These are phyloP conservation scores for Lithophane ornitopus DNA, from an alignment of 2,888 invertebrate species.

Conservation along the genomic window DNA sequence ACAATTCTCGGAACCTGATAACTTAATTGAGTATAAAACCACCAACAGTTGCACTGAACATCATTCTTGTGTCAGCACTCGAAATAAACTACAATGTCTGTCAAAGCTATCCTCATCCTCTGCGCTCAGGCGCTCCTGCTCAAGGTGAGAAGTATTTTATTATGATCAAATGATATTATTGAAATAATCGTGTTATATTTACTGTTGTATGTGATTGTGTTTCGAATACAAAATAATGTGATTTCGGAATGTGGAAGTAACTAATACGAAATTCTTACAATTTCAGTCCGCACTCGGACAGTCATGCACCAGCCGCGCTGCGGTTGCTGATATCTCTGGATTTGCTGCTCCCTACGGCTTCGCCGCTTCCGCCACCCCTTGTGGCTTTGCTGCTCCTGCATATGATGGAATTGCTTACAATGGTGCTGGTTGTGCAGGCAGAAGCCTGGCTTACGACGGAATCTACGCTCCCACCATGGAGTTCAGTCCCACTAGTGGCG, in stretches of 20 bases:
- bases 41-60: neutral
- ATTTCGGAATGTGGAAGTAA: neutral
- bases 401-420: constrained; percentile 6
- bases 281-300: constrained; percentile 39
- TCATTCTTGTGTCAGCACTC: constrained; percentile 39
- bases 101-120: too few relatives aligned
- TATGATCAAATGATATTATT: too few relatives aligned
- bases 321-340: constrained; percentile 36
- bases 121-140: too few relatives aligned
- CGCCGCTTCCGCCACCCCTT: neutral
- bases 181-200: too few relatives aligned
- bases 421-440: constrained; percentile 8
- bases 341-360: constrained; percentile 20
- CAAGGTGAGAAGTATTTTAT: too few relatives aligned
- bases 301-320: constrained; percentile 36
- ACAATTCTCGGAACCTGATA: constrained; percentile 15
- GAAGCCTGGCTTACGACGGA: constrained; percentile 21
- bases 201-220: too few relatives aligned
- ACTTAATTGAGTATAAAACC: constrained; percentile 8
- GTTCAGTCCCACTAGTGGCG: constrained; percentile 48
- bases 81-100: too few relatives aligned
- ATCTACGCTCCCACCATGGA: constrained; percentile 25
- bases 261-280: too few relatives aligned
- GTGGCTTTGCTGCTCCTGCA: constrained; percentile 7
- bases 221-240: too few relatives aligned